Base-by-base conservation (phyloP, 1,140 invertebrate species). In the Drosophila mauritiana region DNA sequence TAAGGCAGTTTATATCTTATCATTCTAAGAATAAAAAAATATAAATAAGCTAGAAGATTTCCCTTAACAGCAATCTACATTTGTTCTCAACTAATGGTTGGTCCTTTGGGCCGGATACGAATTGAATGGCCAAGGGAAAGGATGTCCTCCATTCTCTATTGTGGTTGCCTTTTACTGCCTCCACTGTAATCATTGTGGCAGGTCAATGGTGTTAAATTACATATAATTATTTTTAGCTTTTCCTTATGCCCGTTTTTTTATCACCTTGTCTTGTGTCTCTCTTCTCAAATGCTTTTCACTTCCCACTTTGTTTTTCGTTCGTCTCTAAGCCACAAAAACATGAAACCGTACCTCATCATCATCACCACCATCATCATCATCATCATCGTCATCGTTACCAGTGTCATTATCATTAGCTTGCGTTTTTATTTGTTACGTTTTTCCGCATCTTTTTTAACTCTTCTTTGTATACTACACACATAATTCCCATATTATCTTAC, bases 151-250 rank as follows among this genome's bases (percentile, higher is more conserved):
- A 10, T 31, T 15, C 27, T 36, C 34, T 27, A 12, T 36, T 49
- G 11, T 3, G 56, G n/a, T 15, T 40, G 11, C 42, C 11, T 4
- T 27, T 31, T 52, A 11, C 42, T 39, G 3, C 15, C 17, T 34
- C 7, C 7, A 42, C 36, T 42, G 54, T 55, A 63, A 55, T 74
- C 45, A 25, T 86, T 86, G 82, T 51, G 83, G 83, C 82, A 86
- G 82, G 82, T 86, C 83, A 86, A 78, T 68, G 73, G 82, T 86
- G 83, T 88, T 72, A 72, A 82, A 85, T 82, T 82, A 82, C 82
- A 84, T 86, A 75, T 72, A 57, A 86, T 86, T 85, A 85, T 86
- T 86, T 84, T 73, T 57, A 67, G 43, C 42, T 45, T 54, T 65
- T 65, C 45, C 31, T 49, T 36, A 55, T 20, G 6, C n/a, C 31